A percentile compares a stretch with the other conserved stretches of the same genome.
These are phyloP conservation scores for Drosophila limbata DNA, from an alignment of 2,888 invertebrate species.

Conservation along the genomic window DNA sequence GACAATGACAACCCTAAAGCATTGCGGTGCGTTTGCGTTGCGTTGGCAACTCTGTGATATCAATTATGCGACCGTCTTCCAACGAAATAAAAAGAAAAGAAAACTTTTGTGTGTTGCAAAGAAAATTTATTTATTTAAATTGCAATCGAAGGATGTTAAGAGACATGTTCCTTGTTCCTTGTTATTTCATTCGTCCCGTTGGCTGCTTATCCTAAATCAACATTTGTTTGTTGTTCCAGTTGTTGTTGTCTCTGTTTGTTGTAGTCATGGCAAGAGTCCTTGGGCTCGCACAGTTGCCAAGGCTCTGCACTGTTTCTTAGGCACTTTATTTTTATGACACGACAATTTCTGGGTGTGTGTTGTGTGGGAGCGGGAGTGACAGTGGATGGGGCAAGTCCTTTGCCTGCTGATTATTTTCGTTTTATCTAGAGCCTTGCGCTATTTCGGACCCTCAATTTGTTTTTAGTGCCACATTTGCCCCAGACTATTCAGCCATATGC, in stretches of 20 bases:
- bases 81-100: neutral
- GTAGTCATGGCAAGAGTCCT: slow-evolving; percentile 41
- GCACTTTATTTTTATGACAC: slow-evolving; percentile 78
- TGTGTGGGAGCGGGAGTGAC: slow-evolving; percentile 6
- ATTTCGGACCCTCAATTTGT: slow-evolving; percentile 78
- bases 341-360: slow-evolving; percentile 54
- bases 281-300: slow-evolving; percentile 40
- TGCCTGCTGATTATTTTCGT: slow-evolving; percentile 78
- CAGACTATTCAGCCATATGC: slow-evolving; percentile 46
- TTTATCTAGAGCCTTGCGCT: slow-evolving; percentile 75
- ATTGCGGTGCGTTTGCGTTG: slow-evolving; percentile 15
- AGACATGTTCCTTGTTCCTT: slow-evolving; percentile 25
- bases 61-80: slow-evolving; percentile 56
- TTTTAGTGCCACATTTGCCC: slow-evolving; percentile 69
- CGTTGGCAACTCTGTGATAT: slow-evolving; percentile 68
- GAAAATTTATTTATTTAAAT: slow-evolving; percentile 72
- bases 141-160: slow-evolving; percentile 60
- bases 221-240: slow-evolving; percentile 49
- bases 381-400: slow-evolving; percentile 56
- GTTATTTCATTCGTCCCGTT: slow-evolving; percentile 38
- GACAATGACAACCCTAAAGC: slow-evolving; percentile 62
- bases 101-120: slow-evolving; percentile 22
- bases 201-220: slow-evolving; percentile 75
- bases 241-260: neutral
- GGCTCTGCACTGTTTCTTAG: slow-evolving; percentile 55